Percentiles rank a stretch among this genome's conserved stretches.
phyloP scores from a whole-genome alignment of 2,888 invertebrate genomes.

The Dicranocentrus wangi region DNA sequence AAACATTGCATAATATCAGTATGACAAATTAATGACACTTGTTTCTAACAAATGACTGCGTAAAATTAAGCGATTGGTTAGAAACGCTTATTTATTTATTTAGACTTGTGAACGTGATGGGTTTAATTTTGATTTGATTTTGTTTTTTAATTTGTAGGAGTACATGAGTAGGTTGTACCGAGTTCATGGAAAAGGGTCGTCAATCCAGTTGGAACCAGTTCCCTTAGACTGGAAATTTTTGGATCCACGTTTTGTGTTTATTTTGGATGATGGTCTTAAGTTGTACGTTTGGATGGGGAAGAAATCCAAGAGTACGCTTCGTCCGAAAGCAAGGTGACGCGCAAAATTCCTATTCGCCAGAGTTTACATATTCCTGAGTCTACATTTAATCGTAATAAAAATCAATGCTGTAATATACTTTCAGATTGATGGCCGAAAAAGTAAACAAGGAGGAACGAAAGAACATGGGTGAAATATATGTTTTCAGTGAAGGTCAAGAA shows the following conservation, averaged over 20 bases:
- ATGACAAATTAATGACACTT: too few species aligned
- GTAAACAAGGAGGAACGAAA: slow-evolving; percentile 99
- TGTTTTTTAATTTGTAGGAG: slow-evolving; percentile 78
- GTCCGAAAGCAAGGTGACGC: slow-evolving; percentile 83
- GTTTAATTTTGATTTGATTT: too few species aligned
- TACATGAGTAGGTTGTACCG: slow-evolving; percentile 89
- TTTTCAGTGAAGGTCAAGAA: slow-evolving; percentile 88
- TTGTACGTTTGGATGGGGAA: slow-evolving; percentile 95
- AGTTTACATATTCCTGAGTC: not conserved
- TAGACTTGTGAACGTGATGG: too few species aligned
- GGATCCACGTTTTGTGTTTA: slow-evolving; percentile 93
- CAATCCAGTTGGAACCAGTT: slow-evolving; percentile 91
- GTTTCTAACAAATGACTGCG: too few species aligned
- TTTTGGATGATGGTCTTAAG: slow-evolving; percentile 88
- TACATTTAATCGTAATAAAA: too few species aligned
- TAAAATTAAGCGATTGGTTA: too few species aligned
- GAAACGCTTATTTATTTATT: too few species aligned
- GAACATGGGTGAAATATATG: slow-evolving; percentile 91
- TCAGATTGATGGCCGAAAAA: slow-evolving; percentile 93
- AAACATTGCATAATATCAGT: too few species aligned
- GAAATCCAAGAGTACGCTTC: slow-evolving; percentile 89
- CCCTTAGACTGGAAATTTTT: slow-evolving; percentile 82
- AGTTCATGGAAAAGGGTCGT: slow-evolving; percentile 89
- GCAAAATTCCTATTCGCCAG: not conserved
- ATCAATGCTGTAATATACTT: slow-evolving; percentile 9